Base-by-base conservation (phyloP, 37 sponge, comb jelly and placozoan genomes). In the Mnemiopsis leidyi region DNA sequence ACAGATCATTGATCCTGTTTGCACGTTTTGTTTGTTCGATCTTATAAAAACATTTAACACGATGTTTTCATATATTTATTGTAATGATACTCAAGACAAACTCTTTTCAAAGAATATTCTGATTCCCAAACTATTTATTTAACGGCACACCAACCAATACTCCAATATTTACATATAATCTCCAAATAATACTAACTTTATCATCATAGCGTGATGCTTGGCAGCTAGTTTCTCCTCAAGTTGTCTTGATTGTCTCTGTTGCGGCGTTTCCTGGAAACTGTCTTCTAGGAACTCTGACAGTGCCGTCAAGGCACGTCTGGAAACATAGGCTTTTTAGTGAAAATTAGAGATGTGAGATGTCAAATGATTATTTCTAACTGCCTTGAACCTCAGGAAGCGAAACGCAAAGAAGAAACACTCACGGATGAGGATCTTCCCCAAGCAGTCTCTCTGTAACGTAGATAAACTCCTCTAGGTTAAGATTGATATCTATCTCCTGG, bases 1-100 rank as follows among this genome's bases (percentile, higher is more conserved):
- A 97, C 69, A 97, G 94, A 23, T 82, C 76, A 69, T 94, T 82
- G 13, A 95, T 92, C 39, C 68, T 85, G 90, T 1, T 48, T n/a
- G n/a, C n/a, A n/a, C n/a, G n/a, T n/a, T n/a, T n/a, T n/a, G n/a
- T n/a, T n/a, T n/a, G n/a, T n/a, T n/a, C n/a, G n/a, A n/a, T n/a
- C n/a, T n/a, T n/a, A n/a, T n/a, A n/a, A n/a, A n/a, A n/a, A n/a
- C n/a, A n/a, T n/a, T n/a, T n/a, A n/a, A n/a, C n/a, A n/a, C n/a
- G n/a, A n/a, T n/a, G n/a, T n/a, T n/a, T n/a, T n/a, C n/a, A n/a
- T n/a, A n/a, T n/a, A n/a, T n/a, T n/a, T n/a, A n/a, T n/a, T n/a
- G n/a, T n/a, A n/a, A n/a, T n/a, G n/a, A n/a, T n/a, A n/a, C n/a
- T n/a, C n/a, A n/a, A n/a, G n/a, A n/a, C n/a, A n/a, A n/a, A n/a